Evolutionary conservation across 92 coral and sea anemone genomes (phyloP).

Genomic region (Palythoa grandiflora): DNA sequence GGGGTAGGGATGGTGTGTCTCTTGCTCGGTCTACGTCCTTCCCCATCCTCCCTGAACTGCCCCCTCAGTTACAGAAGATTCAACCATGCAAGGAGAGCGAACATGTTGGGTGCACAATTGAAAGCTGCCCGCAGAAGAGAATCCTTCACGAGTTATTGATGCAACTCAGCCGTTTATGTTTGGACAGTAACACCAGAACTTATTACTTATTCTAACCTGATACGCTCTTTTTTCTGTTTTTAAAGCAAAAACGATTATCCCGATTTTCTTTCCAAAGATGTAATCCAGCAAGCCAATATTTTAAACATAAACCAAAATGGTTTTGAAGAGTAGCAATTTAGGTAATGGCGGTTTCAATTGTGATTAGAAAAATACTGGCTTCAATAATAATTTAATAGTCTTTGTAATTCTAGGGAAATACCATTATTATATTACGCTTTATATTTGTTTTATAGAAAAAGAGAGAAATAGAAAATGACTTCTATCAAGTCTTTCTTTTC

Average conservation of each 20-base stretch:
- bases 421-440: too few relatives aligned
- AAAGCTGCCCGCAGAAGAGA: slow-evolving; percentile 83
- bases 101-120: slow-evolving; percentile 79
- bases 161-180: slow-evolving; percentile 56
- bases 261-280: not conserved
- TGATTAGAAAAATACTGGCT: too few relatives aligned
- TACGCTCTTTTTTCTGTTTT: not conserved
- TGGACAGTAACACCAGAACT: slow-evolving; percentile 61
- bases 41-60: slow-evolving; percentile 82
- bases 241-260: not conserved
- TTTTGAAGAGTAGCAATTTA: not conserved
- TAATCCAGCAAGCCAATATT: not conserved
- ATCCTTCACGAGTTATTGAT: slow-evolving; percentile 74
- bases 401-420: too few relatives aligned
- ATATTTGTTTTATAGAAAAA: too few relatives aligned
- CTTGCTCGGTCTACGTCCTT: slow-evolving; percentile 53
- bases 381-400: too few relatives aligned
- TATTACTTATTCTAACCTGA: not conserved
- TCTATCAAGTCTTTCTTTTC: too few relatives aligned
- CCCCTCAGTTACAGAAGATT: slow-evolving; percentile 38
- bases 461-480: too few relatives aligned
- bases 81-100: slow-evolving; percentile 41
- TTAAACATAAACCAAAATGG: not conserved
- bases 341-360: too few relatives aligned
- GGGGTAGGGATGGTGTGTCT: slow-evolving; percentile 51